These are phyloP conservation scores for Tupaia tana DNA, from an alignment of 2,113 vertebrate species.

Conservation along the genomic window DNA sequence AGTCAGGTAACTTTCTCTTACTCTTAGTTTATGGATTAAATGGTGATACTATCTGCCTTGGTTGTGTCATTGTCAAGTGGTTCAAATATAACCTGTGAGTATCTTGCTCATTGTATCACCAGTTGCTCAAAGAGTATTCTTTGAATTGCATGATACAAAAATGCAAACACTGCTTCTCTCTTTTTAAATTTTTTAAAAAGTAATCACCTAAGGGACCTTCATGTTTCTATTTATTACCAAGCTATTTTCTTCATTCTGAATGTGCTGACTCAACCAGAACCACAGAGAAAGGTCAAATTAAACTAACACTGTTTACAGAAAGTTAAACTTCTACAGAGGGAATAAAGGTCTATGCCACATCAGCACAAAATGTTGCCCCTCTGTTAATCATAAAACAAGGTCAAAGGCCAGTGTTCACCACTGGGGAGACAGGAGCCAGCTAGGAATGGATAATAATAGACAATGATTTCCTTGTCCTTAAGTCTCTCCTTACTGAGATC, in stretches of 20 bases:
- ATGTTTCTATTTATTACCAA: constrained; percentile 42
- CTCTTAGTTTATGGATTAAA: constrained; percentile 19
- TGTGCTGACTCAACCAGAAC: constrained; percentile 58
- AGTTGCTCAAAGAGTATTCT: constrained; percentile 26
- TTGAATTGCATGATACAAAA: background rate
- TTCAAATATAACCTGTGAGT: background rate
- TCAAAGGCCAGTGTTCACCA: constrained; percentile 61
- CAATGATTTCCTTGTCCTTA: background rate
- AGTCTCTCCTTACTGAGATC: background rate
- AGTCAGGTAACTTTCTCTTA: background rate
- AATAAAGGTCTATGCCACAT: constrained; percentile 70
- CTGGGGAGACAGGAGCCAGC: background rate
- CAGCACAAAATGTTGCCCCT: constrained; percentile 75
- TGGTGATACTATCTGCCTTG: background rate
- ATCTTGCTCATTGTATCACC: background rate
- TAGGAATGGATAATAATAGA: background rate
- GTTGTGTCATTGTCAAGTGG: background rate
- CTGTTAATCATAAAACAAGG: constrained; percentile 82
- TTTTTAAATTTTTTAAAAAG: background rate
- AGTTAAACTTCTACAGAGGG: constrained; percentile 74
- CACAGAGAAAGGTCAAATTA: constrained; percentile 36
- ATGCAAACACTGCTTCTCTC: background rate
- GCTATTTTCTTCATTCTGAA: constrained; percentile 23
- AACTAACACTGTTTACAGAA: constrained; percentile 67
- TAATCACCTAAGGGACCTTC: background rate